Base-by-base conservation (phyloP, 2,888 invertebrate species). In the Aromia moschata region DNA sequence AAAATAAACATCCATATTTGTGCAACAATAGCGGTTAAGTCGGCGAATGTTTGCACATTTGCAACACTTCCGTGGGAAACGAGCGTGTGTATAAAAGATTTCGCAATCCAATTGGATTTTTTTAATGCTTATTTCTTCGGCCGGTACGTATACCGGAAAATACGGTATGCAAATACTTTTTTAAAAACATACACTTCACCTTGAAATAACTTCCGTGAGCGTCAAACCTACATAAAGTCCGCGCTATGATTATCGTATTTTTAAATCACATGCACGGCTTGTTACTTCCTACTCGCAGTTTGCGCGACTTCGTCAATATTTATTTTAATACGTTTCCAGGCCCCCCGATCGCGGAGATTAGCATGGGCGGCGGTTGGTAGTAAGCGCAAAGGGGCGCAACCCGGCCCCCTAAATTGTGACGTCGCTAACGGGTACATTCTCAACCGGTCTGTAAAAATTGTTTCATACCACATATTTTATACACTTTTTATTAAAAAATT, bases 131-230 rank as follows among this genome's bases (percentile, higher is more conserved):
- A 36, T 43, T 61, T 47, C 38, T 58, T 53, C 53, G n/a, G n/a
- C n/a, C n/a, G n/a, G n/a, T n/a, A n/a, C 60, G 45, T 59, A 62
- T 69, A 67, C 68, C 67, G 71, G 70, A 71, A 71, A 71, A 71
- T 60, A 70, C 58, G 58, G 65, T 65, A 70, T 71, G 72, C 68
- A 71, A 73, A 71, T 70, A 68, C 52, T 56, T 67, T n/a, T 60
- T 57, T 65, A 70, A 70, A 70, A 72, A 62, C 60, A 58, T 58
- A 61, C 56, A 60, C 65, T 62, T 66, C 59, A 66, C 65, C 65
- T 66, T 66, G 65, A 64, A 70, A 63, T 66, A 62, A 66, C 65
- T 66, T 66, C 65, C 63, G 63, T 66, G 65, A 66, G 65, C 63
- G 65, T 64, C 61, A 66, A 66, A 62, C 65, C 65, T 64, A 66